Percentiles rank a stretch among this genome's conserved stretches.
Evolutionary conservation across 2,888 invertebrate genomes (phyloP).

Genomic region (Colostygia pectinataria): DNA sequence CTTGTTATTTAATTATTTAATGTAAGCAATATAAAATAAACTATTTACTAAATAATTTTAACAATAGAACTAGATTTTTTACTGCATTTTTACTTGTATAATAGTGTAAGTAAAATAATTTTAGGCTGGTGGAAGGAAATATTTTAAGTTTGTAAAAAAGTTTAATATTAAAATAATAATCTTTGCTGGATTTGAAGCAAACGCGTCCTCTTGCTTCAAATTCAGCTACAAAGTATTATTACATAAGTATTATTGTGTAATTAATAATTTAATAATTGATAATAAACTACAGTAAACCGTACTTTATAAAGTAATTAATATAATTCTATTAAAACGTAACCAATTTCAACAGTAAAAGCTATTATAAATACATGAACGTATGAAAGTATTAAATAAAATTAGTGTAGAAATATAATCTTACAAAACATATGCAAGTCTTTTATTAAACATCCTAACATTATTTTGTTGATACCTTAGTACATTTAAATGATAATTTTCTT

Average conservation of each 20-base stretch:
- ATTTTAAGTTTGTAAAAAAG: not conserved
- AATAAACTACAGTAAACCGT: too few species aligned
- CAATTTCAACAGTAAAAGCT: not conserved
- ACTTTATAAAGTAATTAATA: too few species aligned
- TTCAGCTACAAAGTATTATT: slow-evolving; percentile 38
- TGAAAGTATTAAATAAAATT: not conserved
- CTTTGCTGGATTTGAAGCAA: slow-evolving; percentile 59
- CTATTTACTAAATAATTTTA: slow-evolving; percentile 4
- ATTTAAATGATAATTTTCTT: too few species aligned
- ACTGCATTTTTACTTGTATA: slow-evolving; percentile 68
- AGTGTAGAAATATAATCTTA: too few species aligned
- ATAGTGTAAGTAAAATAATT: not conserved
- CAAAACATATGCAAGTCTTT: too few species aligned
- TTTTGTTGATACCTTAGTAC: too few species aligned
- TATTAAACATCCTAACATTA: too few species aligned
- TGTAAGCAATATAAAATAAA: too few species aligned
- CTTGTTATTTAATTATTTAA: too few species aligned
- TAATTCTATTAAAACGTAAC: too few species aligned
- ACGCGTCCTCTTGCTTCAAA: slow-evolving; percentile 76
- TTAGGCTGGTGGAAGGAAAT: not conserved
- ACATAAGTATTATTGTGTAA: too few species aligned
- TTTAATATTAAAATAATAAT: not conserved
- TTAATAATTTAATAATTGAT: too few species aligned
- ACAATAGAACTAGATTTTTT: slow-evolving; percentile 44
- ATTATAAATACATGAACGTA: not conserved